Evolutionary conservation across 2,113 vertebrate species (phyloP).

Genomic region (Sporophila hypoxantha): DNA sequence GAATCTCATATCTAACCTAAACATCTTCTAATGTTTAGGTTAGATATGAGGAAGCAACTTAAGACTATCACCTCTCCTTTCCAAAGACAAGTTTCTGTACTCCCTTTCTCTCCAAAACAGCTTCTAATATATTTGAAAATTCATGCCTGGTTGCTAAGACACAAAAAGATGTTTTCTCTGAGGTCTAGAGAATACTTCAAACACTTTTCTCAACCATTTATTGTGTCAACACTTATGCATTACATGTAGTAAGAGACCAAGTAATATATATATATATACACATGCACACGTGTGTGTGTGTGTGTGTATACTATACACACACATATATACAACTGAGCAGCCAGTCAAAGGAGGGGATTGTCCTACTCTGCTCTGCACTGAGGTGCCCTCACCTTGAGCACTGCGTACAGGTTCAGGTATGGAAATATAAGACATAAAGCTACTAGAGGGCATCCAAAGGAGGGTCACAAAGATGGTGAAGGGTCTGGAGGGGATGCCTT

Average conservation of each 20-base stretch:
- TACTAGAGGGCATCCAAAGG: not conserved
- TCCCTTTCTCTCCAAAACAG: not conserved
- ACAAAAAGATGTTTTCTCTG: not conserved
- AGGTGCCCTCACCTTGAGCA: rapidly evolving
- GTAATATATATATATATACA: too few species aligned
- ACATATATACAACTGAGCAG: not conserved
- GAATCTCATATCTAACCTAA: not conserved
- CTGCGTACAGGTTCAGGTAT: too few species aligned
- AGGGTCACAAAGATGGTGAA: not conserved
- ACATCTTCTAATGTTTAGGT: not conserved
- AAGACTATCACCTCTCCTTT: not conserved
- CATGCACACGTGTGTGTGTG: too few species aligned
- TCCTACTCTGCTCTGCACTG: too few species aligned
- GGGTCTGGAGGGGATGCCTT: not conserved
- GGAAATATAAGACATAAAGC: not conserved
- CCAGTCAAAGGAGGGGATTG: not conserved
- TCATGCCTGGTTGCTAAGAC: not conserved
- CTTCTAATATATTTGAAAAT: not conserved
- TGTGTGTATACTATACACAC: not conserved
- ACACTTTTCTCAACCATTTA: not conserved
- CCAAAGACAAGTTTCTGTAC: not conserved
- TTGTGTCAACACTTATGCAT: not conserved
- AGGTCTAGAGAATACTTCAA: not conserved
- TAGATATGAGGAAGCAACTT: not conserved
- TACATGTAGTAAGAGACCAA: not conserved